phyloP scores from a whole-genome alignment of 2,797 vertebrate species.

The Typhlichthys subterraneus region DNA sequence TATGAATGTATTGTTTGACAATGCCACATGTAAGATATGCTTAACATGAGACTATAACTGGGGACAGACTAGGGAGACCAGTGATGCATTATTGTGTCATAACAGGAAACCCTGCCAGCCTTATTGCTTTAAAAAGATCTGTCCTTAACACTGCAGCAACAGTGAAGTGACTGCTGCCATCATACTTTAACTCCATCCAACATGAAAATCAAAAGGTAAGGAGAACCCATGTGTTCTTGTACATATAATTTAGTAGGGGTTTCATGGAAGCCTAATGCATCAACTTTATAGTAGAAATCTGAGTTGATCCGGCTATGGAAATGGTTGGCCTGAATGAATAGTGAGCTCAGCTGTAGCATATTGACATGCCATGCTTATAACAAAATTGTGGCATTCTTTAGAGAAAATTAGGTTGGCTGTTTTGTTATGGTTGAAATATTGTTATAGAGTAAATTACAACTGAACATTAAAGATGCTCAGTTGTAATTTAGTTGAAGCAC shows the following conservation, averaged over 20 bases:
- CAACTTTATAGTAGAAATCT: conserved; percentile 7
- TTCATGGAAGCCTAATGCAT: too few relatives aligned
- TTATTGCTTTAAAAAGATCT: conserved; percentile 41
- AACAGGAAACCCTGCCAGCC: conserved; percentile 49
- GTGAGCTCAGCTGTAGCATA: conserved; percentile 12
- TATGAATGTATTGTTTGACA: not conserved
- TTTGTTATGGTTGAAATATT: conserved; percentile 16
- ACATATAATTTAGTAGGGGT: not conserved
- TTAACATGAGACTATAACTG: conserved; percentile 5
- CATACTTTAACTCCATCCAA: not conserved
- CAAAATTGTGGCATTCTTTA: not conserved
- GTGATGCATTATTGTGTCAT: conserved; percentile 61
- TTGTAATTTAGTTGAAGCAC: too few relatives aligned
- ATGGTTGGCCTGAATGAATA: conserved; percentile 9
- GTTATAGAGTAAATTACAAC: not conserved
- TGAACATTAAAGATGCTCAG: too few relatives aligned
- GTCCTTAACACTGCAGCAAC: conserved; percentile 40
- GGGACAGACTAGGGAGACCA: conserved; percentile 20
- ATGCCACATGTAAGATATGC: conserved; percentile 7
- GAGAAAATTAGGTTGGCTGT: not conserved
- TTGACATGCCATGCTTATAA: conserved; percentile 12
- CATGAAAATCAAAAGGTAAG: conserved; percentile 64
- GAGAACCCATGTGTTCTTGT: not conserved
- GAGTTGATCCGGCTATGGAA: conserved; percentile 3
- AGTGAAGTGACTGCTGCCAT: not conserved